Base-by-base conservation (phyloP, 1,140 invertebrate species). In the Drosophila triauraria region DNA sequence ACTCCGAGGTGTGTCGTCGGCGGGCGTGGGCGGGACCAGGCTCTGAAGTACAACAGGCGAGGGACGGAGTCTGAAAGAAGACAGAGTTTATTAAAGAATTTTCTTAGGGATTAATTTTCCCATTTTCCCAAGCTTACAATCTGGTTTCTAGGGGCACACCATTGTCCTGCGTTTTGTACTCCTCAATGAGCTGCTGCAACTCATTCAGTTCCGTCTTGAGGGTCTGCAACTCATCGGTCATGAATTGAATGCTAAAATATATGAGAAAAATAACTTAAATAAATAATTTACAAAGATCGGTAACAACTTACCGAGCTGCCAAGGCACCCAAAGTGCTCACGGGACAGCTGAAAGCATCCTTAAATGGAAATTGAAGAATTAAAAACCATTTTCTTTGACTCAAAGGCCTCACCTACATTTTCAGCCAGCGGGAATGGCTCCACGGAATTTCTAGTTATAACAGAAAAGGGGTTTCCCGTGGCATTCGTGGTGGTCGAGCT, bases 381-480 rank as follows among this genome's bases (percentile, higher is more conserved):
- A 23, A n/a, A 7, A 25, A 15, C 20, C 8, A 23, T 56, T n/a
- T 56, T 6, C 9, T 1, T 6, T 4, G 20, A 1, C 3, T 5
- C 2, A 8, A 20, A 15, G 17, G 20, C 27, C 17, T 4, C 38
- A 70, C 80, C 50, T 38, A 87, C 84, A 58, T 88, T 83, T 20
- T 38, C 67, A 23, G 63, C 47, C 4, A 72, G 13, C 0, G 30
- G 25, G 54, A 67, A 76, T 0, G 85, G 78, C 42, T 82, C 63
- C 8, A 59, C 9, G 1, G 85, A 90, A 42, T 90, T 85, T 8
- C 40, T 20, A 44, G 60, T 80, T 32, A 90, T 90, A 4, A 56
- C 27, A 10, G 84, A 57, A 15, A 69, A 27, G 2, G 47, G 5
- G 32, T 64, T 25, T 48, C 54, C 64, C 48, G 46, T 23, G 30